Evolutionary conservation across 2,113 vertebrate species (phyloP).

Genomic region (Cyrtonyx montezumae): DNA sequence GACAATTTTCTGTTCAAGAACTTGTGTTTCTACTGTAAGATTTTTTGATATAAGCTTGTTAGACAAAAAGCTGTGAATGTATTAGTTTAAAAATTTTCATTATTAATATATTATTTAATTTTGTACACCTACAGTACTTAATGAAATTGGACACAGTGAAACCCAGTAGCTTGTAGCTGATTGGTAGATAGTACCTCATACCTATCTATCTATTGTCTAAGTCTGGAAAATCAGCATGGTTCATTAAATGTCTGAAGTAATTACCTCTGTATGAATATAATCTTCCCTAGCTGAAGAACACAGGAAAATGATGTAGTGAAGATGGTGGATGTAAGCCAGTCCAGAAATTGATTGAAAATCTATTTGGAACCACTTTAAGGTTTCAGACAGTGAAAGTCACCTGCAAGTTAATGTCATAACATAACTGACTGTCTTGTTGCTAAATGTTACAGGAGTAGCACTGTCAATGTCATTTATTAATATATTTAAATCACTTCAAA

Average conservation of each 20-base stretch:
- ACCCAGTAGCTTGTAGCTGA: not conserved
- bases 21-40: not conserved
- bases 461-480: not conserved
- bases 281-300: not conserved
- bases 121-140: not conserved
- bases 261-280: not conserved
- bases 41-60: not conserved
- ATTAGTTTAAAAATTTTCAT: not conserved
- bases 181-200: not conserved
- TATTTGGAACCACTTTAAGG: not conserved
- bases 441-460: not conserved
- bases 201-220: not conserved
- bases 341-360: not conserved
- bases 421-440: not conserved
- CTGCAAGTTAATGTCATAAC: not conserved
- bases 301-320: not conserved
- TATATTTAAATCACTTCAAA: not conserved
- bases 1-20: not conserved
- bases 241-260: not conserved
- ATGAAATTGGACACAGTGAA: not conserved
- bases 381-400: not conserved
- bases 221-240: not conserved
- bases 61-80: not conserved
- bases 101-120: not conserved
- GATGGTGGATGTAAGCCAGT: not conserved